Conservation (phyloP, 64 coral and sea anemone species). For the Dendronephthya gigantea region DNA sequence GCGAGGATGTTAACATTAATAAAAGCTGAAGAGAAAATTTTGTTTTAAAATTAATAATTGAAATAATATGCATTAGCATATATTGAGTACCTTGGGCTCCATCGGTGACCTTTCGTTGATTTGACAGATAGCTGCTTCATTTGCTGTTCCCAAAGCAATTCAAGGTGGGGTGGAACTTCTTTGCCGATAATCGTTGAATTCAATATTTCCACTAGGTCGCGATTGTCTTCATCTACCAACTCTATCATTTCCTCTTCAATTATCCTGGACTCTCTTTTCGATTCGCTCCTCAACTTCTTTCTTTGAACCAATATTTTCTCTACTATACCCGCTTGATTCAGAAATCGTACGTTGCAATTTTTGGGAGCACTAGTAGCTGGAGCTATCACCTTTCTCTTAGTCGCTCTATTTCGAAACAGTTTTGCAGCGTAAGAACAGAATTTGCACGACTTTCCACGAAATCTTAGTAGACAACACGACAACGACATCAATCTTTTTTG, state of each 20-base stretch:
- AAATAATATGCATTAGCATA: not conserved
- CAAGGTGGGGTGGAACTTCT: not conserved
- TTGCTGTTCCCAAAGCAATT: slow-evolving; percentile 1
- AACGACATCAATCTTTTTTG: not conserved
- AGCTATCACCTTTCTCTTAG: not conserved
- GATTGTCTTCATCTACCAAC: not conserved
- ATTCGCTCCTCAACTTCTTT: too few relatives aligned
- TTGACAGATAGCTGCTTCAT: slow-evolving; percentile 10
- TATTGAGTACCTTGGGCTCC: not conserved
- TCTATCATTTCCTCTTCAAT: not conserved
- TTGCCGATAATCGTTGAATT: not conserved
- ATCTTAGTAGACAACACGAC: not conserved
- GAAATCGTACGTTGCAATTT: too few relatives aligned
- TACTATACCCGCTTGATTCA: too few relatives aligned
- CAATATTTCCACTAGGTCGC: not conserved
- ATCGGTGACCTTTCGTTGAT: not conserved
- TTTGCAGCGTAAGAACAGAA: not conserved
- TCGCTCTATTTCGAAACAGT: slow-evolving; percentile 13
- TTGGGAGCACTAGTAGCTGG: too few relatives aligned
- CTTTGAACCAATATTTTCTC: too few relatives aligned
- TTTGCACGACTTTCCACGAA: not conserved
- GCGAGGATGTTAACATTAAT: too few relatives aligned
- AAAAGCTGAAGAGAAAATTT: too few relatives aligned
- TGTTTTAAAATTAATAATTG: too few relatives aligned
- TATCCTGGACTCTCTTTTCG: too few relatives aligned